Conservation (phyloP, 2,888 invertebrate species). For the Eupithecia tripunctaria region DNA sequence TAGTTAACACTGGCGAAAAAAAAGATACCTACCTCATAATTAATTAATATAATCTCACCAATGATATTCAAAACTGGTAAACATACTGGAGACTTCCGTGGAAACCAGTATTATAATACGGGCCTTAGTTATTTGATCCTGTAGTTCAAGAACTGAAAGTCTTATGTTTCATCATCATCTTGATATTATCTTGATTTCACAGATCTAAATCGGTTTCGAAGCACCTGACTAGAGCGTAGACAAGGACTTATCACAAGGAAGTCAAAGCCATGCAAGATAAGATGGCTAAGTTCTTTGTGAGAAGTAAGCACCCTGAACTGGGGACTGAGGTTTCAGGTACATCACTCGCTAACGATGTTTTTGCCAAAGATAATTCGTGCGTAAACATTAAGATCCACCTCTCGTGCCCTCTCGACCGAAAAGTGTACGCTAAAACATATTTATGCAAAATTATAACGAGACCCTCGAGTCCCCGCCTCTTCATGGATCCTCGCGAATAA, state of each 20-base stretch:
- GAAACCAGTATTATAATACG: too few species aligned
- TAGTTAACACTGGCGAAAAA: too few species aligned
- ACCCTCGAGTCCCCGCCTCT: slow-evolving; percentile 62
- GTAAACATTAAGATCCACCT: slow-evolving; percentile 69
- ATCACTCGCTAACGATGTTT: slow-evolving; percentile 62
- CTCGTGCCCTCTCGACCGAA: slow-evolving; percentile 55
- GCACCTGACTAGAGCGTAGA: not conserved
- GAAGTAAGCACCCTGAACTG: slow-evolving; percentile 18
- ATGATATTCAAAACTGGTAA: too few species aligned
- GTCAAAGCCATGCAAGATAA: not conserved
- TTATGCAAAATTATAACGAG: slow-evolving; percentile 81
- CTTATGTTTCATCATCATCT: too few species aligned
- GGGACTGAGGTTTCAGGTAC: slow-evolving; percentile 28
- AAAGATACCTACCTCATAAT: too few species aligned
- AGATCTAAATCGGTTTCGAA: not conserved
- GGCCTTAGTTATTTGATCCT: too few species aligned
- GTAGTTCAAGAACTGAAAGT: not conserved
- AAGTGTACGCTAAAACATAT: slow-evolving; percentile 75
- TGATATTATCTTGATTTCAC: too few species aligned
- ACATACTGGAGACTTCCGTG: too few species aligned
- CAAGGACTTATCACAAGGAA: too few species aligned
- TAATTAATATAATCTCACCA: too few species aligned
- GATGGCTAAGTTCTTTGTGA: not conserved
- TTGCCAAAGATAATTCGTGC: slow-evolving; percentile 69
- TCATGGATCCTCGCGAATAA: slow-evolving; percentile 60